phyloP scores from a whole-genome alignment of 2,888 invertebrate genomes.

The Plagodis dolabraria region DNA sequence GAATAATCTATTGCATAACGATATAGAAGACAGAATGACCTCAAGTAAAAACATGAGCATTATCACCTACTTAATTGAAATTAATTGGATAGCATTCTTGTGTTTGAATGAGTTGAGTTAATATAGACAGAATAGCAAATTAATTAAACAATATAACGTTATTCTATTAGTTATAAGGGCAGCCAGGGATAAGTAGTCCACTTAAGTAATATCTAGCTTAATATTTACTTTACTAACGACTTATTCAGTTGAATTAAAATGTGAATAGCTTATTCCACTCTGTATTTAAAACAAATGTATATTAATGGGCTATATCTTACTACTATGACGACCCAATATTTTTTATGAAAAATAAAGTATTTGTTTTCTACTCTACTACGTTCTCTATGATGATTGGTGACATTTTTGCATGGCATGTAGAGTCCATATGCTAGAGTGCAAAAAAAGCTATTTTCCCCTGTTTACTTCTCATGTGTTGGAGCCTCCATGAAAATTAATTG shows the following conservation, averaged over 20 bases:
- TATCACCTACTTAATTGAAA: slow-evolving; percentile 10
- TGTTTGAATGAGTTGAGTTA: slow-evolving; percentile 19
- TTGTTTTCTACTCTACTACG: too few relatives aligned
- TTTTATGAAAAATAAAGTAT: too few relatives aligned
- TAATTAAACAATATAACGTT: slow-evolving; percentile 8
- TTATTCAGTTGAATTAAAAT: neutral
- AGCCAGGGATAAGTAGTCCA: neutral
- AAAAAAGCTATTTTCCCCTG: too few relatives aligned
- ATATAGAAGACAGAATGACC: slow-evolving; percentile 2
- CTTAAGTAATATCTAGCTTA: too few relatives aligned
- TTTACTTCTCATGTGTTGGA: too few relatives aligned
- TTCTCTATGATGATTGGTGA: too few relatives aligned
- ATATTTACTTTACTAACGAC: neutral
- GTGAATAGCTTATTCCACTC: neutral
- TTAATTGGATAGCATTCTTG: slow-evolving; percentile 14
- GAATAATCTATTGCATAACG: too few relatives aligned
- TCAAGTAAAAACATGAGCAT: slow-evolving; percentile 3
- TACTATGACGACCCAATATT: too few relatives aligned
- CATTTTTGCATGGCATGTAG: too few relatives aligned
- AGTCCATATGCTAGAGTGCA: too few relatives aligned
- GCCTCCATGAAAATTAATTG: too few relatives aligned
- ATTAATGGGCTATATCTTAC: too few relatives aligned
- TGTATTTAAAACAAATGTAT: neutral
- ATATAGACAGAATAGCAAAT: slow-evolving; percentile 16
- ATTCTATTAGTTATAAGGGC: neutral